Evolutionary conservation across 2,888 invertebrate genomes (phyloP).

Genomic region (Pachydiplax longipennis): DNA sequence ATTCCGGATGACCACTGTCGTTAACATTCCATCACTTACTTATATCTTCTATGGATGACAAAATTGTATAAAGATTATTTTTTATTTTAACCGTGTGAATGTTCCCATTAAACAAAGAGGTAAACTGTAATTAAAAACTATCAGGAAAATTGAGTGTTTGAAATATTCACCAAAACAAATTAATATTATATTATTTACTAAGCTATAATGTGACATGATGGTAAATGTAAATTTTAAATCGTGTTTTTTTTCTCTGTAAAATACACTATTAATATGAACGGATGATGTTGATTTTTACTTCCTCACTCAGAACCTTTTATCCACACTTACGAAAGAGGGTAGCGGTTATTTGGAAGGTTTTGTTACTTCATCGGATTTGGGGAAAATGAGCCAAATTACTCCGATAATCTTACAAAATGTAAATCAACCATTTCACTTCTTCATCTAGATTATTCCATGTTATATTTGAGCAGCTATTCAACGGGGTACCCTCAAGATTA

Average conservation of each 20-base stretch:
- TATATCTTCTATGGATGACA: neutral
- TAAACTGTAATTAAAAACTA: constrained; percentile 36
- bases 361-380: no score
- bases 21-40: constrained; percentile 34
- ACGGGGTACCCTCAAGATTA: no score
- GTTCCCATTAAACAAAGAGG: neutral
- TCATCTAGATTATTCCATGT: no score
- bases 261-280: constrained; percentile 42
- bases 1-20: constrained; percentile 29
- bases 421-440: no score
- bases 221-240: constrained; percentile 44
- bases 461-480: no score
- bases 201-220: constrained; percentile 44
- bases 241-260: constrained; percentile 44
- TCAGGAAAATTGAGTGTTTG: constrained; percentile 32
- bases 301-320: neutral
- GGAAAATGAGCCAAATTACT: no score
- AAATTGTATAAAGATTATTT: constrained; percentile 43
- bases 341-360: no score
- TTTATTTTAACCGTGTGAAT: constrained; percentile 39
- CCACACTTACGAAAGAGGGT: neutral
- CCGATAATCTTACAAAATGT: no score
- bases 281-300: neutral
- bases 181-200: constrained; percentile 45
- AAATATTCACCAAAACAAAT: constrained; percentile 38